Percentiles rank a stretch among this genome's conserved stretches.
phyloP scores from a whole-genome alignment of 2,888 invertebrate genomes.

The Leptopilina drosophilae region DNA sequence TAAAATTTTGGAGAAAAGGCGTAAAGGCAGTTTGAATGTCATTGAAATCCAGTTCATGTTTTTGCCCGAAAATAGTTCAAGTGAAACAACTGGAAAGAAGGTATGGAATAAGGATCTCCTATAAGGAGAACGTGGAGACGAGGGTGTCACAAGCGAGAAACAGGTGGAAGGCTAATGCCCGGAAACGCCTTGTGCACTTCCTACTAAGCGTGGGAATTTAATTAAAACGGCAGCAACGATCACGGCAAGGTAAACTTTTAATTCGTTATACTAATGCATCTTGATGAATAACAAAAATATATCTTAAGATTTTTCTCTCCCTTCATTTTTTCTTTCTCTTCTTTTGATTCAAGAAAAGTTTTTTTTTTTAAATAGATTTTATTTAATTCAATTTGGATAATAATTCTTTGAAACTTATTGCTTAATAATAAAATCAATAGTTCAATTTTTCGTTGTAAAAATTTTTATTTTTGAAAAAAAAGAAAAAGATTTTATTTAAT shows the following conservation, averaged over 20 bases:
- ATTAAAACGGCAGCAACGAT: conserved; percentile 44
- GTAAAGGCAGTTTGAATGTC: conserved; percentile 23
- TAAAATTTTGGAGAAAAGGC: not conserved
- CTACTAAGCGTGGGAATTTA: conserved; percentile 49
- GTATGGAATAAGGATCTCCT: conserved; percentile 9
- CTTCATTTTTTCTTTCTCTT: not conserved
- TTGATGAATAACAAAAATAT: conserved; percentile 42
- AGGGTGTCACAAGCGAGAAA: conserved; percentile 40
- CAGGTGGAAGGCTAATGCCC: conserved; percentile 41
- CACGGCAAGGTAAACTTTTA: conserved; percentile 25
- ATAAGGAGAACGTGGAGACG: conserved; percentile 31
- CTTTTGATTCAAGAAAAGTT: not conserved
- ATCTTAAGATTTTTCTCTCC: not conserved
- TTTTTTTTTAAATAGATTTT: not conserved
- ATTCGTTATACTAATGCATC: conserved; percentile 34
- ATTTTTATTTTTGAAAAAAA: no score
- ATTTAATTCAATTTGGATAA: not conserved
- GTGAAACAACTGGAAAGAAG: conserved; percentile 32
- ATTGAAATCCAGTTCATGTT: conserved; percentile 17
- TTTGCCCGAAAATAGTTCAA: conserved; percentile 27
- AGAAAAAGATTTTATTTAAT: no score
- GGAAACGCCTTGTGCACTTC: conserved; percentile 43
- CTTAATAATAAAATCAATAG: not conserved
- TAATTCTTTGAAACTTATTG: not conserved
- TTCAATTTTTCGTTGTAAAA: not conserved